These are phyloP conservation scores for Mus caroli DNA, from an alignment of 2,797 vertebrate genomes.

Conservation along the genomic window DNA sequence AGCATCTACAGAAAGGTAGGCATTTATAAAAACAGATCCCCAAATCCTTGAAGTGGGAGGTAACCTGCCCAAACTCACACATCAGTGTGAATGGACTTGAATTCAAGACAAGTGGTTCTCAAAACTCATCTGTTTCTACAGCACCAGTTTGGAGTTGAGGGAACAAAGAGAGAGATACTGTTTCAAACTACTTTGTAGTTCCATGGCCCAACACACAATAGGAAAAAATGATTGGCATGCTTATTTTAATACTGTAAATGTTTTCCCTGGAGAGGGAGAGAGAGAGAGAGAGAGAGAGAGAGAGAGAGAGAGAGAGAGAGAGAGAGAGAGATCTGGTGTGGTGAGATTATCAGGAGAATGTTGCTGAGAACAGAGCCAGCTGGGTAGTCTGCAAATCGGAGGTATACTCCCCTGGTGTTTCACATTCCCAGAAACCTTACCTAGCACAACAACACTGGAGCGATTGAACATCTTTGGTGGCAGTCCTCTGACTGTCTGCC, in stretches of 20 bases:
- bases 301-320: too few relatives aligned
- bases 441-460: background rate
- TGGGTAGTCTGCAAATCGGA: background rate
- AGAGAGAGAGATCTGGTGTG: background rate
- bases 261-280: background rate
- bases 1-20: background rate
- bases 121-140: background rate
- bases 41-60: background rate
- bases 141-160: background rate
- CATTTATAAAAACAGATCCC: background rate
- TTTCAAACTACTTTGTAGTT: background rate
- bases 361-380: background rate
- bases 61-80: background rate
- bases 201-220: background rate
- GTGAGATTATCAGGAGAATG: background rate
- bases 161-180: background rate
- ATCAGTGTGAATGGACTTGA: background rate
- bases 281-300: too few relatives aligned
- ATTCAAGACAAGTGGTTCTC: background rate
- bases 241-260: background rate
- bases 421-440: background rate
- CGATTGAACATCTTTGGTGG: too few relatives aligned
- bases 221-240: background rate
- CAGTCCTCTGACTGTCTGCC: background rate
- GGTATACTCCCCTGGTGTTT: background rate